Conservation (phyloP, 2,113 vertebrate genomes). For the Platichthys flesus region DNA sequence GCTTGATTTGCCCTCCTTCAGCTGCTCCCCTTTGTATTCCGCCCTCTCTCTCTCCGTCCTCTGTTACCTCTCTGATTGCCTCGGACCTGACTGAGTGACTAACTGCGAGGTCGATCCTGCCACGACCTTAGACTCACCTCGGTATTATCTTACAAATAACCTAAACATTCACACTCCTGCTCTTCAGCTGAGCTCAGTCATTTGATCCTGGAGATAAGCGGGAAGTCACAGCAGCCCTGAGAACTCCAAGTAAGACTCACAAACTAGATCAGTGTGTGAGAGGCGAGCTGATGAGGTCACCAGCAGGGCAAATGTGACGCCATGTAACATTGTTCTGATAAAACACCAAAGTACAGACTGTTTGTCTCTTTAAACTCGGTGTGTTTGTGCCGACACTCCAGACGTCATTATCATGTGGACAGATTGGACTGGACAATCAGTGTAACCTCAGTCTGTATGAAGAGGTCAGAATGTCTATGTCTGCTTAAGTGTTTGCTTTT, state of each 20-base stretch:
- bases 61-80: slow-evolving; percentile 32
- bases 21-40: background rate
- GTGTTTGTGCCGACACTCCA: background rate
- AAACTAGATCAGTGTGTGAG: background rate
- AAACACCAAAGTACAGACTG: slow-evolving; percentile 25
- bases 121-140: slow-evolving; percentile 49
- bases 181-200: slow-evolving; percentile 5
- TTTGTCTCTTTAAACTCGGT: slow-evolving; percentile 29
- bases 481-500: slow-evolving; percentile 9
- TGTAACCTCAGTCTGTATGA: slow-evolving; percentile 12
- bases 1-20: background rate
- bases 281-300: slow-evolving; percentile 12
- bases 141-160: slow-evolving; percentile 42
- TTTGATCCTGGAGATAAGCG: slow-evolving; percentile 30
- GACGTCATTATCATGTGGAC: slow-evolving; percentile 21
- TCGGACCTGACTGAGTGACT: slow-evolving; percentile 14
- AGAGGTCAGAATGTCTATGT: slow-evolving; percentile 17
- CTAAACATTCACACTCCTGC: slow-evolving; percentile 21
- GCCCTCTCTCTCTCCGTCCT: background rate
- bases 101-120: slow-evolving; percentile 9
- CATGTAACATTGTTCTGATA: slow-evolving; percentile 11
- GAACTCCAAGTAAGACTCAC: background rate
- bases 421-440: slow-evolving; percentile 22
- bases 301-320: background rate
- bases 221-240: slow-evolving; percentile 13